These are phyloP conservation scores for Corapipo altera DNA, from an alignment of 2,113 vertebrate species.

Conservation along the genomic window DNA sequence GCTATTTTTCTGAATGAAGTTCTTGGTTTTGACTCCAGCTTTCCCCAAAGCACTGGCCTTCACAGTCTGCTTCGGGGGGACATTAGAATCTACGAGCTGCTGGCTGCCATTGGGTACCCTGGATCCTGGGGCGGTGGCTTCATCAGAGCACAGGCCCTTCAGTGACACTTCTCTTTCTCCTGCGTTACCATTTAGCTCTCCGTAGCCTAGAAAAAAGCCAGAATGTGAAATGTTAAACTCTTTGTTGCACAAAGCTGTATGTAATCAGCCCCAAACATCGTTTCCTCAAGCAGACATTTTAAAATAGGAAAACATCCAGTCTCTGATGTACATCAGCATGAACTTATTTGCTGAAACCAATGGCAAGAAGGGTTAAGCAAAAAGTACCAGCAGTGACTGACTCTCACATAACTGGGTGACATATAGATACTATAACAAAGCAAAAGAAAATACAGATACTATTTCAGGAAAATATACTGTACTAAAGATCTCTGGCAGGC, in stretches of 20 bases:
- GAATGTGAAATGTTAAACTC: neutral
- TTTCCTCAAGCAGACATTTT: neutral
- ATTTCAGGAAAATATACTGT: neutral
- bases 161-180: conserved; percentile 76
- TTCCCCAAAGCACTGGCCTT: conserved; percentile 79
- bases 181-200: conserved; percentile 80
- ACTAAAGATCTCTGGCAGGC: neutral
- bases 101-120: conserved; percentile 81
- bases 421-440: neutral
- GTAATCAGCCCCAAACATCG: neutral
- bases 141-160: conserved; percentile 74
- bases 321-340: neutral
- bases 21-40: conserved; percentile 85
- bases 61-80: conserved; percentile 69
- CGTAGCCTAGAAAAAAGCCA: conserved; percentile 72
- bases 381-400: neutral
- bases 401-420: neutral
- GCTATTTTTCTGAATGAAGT: conserved; percentile 86
- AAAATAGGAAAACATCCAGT: neutral
- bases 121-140: conserved; percentile 68
- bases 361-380: neutral
- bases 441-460: neutral
- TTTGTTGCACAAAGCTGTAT: conserved; percentile 9
- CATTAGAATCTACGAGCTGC: conserved; percentile 70
- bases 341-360: neutral